Evolutionary conservation across 2,888 invertebrate species (phyloP).

Genomic region (Lithophane leautieri): DNA sequence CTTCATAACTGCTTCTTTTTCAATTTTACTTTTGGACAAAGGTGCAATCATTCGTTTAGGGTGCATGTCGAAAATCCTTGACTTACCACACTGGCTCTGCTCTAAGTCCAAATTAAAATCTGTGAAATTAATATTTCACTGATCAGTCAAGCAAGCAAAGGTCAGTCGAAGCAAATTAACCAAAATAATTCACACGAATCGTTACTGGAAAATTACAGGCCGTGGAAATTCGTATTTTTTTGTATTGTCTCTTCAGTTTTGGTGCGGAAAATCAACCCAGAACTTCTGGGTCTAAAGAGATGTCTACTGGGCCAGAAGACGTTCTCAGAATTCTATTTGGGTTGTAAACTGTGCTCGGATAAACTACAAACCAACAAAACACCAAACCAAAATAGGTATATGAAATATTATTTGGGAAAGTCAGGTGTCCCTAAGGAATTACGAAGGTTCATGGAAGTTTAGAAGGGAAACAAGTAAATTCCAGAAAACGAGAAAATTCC

Average conservation of each 20-base stretch:
- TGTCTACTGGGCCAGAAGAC: too few species aligned
- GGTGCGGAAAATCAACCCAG: background rate
- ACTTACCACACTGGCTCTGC: background rate
- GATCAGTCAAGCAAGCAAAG: slow-evolving; percentile 35
- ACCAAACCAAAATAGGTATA: too few species aligned
- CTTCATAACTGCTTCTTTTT: background rate
- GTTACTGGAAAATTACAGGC: background rate
- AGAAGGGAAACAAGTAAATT: background rate
- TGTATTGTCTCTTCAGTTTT: too few species aligned
- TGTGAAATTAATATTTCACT: slow-evolving; percentile 42
- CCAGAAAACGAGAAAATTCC: background rate
- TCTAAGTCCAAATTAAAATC: slow-evolving; percentile 14
- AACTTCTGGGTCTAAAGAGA: too few species aligned
- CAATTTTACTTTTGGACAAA: background rate
- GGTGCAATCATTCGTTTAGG: background rate
- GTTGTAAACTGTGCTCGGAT: background rate
- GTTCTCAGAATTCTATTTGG: background rate
- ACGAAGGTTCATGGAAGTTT: background rate
- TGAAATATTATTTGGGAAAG: background rate
- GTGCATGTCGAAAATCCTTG: background rate
- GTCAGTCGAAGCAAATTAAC: slow-evolving; percentile 25
- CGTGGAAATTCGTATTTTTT: slow-evolving; percentile 1
- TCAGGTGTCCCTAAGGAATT: background rate
- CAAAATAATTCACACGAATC: slow-evolving; percentile 17
- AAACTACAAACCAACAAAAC: background rate